phyloP scores from a whole-genome alignment of 1,140 invertebrate species.

The Drosophila pachea region DNA sequence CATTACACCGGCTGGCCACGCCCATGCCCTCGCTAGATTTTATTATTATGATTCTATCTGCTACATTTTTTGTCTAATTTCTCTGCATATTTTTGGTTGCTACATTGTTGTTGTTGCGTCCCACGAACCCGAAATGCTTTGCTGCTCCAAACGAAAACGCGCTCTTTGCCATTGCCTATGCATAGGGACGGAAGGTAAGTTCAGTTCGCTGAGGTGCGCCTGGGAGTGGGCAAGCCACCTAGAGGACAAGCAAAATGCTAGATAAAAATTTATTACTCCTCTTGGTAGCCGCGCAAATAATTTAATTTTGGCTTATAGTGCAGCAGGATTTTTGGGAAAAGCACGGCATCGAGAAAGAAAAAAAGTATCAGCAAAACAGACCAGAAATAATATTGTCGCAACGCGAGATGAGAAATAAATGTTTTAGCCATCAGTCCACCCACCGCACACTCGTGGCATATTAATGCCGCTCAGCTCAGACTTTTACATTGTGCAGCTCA shows the following conservation, averaged over 20 bases:
- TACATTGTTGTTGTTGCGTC: conserved; percentile 35
- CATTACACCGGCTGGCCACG: conserved; percentile 60
- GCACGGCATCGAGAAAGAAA: conserved; percentile 3
- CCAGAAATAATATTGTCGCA: conserved; percentile 60
- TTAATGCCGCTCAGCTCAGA: conserved; percentile 42
- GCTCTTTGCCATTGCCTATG: conserved; percentile 32
- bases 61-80: conserved; percentile 53
- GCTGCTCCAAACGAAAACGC: conserved; percentile 11
- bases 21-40: conserved; percentile 48
- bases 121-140: conserved; percentile 18
- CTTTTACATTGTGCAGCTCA: conserved; percentile 39
- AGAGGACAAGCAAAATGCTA: conserved; percentile 18
- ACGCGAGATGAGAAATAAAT: conserved; percentile 44
- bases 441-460: conserved; percentile 36
- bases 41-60: conserved; percentile 57
- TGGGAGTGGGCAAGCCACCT: neutral
- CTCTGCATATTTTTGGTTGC: conserved; percentile 61
- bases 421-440: conserved; percentile 27
- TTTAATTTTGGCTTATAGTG: conserved; percentile 67
- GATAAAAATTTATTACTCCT: conserved; percentile 64
- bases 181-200: conserved; percentile 49
- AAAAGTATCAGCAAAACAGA: conserved; percentile 23
- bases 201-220: conserved; percentile 11
- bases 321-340: conserved; percentile 8
- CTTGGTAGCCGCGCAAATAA: conserved; percentile 58